phyloP scores from a whole-genome alignment of 2,113 vertebrate genomes.

The Thalassarche chlororhynchos region DNA sequence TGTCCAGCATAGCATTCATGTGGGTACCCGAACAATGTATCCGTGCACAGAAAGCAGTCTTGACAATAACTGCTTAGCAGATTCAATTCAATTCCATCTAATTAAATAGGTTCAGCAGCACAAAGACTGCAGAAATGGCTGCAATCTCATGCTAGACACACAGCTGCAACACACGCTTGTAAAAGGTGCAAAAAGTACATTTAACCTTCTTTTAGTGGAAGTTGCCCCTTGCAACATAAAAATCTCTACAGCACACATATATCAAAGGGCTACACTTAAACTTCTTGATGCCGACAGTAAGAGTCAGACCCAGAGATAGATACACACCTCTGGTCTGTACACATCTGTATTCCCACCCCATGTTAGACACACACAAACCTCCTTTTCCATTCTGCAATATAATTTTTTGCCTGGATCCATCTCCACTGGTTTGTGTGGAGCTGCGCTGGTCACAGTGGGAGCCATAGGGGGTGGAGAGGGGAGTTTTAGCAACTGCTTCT shows the following conservation, averaged over 20 bases:
- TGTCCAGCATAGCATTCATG: background rate
- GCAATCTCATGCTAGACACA: constrained; percentile 42
- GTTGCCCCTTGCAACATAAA: background rate
- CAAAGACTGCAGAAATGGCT: constrained; percentile 46
- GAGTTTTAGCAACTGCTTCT: background rate
- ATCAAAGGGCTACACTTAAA: background rate
- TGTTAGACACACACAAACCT: background rate
- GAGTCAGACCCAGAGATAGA: background rate
- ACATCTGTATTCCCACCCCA: background rate
- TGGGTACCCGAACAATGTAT: background rate
- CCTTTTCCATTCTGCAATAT: background rate
- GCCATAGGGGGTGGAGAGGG: background rate
- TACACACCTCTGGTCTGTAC: background rate
- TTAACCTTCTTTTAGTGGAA: background rate
- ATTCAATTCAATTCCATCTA: constrained; percentile 62
- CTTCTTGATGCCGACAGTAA: background rate
- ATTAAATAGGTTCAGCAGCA: constrained; percentile 66
- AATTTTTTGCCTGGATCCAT: background rate
- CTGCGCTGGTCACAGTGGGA: background rate
- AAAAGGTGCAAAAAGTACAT: background rate
- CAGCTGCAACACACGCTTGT: background rate
- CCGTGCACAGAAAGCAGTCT: constrained; percentile 36
- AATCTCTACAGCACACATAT: background rate
- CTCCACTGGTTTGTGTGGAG: background rate
- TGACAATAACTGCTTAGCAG: constrained; percentile 38